Percentiles rank a stretch among this genome's conserved stretches.
phyloP scores from a whole-genome alignment of 2,888 invertebrate species.

The Lasioglossum vierecki region DNA sequence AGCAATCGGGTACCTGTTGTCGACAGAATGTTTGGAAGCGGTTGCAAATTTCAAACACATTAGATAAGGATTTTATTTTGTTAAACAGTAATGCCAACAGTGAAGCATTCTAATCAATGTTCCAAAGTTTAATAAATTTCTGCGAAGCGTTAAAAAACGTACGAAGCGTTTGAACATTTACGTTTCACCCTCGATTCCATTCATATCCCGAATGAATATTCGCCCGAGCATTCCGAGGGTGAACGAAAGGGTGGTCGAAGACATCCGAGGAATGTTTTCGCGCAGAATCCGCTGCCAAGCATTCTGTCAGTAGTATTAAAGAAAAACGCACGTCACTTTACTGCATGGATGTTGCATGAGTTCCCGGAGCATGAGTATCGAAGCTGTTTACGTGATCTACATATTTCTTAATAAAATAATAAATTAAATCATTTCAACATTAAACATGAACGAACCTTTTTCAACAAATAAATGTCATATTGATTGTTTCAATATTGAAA shows the following conservation, averaged over 20 bases:
- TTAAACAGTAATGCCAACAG: too few relatives aligned
- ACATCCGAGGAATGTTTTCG: neutral
- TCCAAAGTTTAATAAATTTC: neutral
- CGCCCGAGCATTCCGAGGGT: neutral
- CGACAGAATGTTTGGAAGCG: neutral
- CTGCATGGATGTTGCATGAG: constrained; percentile 4
- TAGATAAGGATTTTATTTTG: neutral
- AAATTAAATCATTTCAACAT: too few relatives aligned
- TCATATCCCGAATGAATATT: neutral
- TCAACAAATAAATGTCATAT: too few relatives aligned
- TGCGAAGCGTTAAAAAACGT: neutral
- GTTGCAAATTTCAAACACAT: neutral
- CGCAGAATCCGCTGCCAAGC: neutral
- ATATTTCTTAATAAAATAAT: too few relatives aligned
- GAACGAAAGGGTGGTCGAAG: neutral
- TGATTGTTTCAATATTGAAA: too few relatives aligned
- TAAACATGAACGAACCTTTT: too few relatives aligned
- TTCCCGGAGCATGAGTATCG: neutral
- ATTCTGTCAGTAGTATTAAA: neutral
- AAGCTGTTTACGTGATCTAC: neutral
- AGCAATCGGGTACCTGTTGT: neutral
- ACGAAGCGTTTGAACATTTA: neutral
- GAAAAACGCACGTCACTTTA: constrained; percentile 7
- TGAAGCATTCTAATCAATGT: too few relatives aligned
- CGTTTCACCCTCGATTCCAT: neutral